phyloP scores from a whole-genome alignment of 2,888 invertebrate genomes.

The Cylindroiulus punctatus region DNA sequence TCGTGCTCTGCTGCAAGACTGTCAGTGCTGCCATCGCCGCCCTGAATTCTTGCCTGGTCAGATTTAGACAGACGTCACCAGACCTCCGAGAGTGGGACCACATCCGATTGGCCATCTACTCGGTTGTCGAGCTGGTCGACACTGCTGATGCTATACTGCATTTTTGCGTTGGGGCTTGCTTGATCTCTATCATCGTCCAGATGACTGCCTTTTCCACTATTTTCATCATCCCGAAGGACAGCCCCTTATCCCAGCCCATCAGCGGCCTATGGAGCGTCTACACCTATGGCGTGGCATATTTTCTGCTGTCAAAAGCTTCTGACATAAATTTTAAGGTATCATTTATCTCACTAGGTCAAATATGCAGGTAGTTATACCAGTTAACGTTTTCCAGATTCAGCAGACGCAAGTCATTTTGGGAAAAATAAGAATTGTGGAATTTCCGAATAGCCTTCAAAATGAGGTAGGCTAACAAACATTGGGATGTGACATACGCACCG shows the following conservation, averaged over 20 bases:
- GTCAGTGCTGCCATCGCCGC: not conserved
- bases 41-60: not conserved
- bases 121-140: not conserved
- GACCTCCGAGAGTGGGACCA: not conserved
- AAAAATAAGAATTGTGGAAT: not conserved
- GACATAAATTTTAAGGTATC: not conserved
- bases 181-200: conserved; percentile 4
- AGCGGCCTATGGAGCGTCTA: not conserved
- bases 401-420: not conserved
- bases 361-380: no score
- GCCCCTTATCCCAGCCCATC: not conserved
- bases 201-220: not conserved
- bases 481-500: no score
- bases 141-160: not conserved
- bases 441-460: not conserved
- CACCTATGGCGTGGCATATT: not conserved
- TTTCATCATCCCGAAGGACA: not conserved
- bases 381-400: not conserved
- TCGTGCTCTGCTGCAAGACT: not conserved
- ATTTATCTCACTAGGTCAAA: no score
- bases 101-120: conserved; percentile 9
- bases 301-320: not conserved
- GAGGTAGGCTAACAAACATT: not conserved
- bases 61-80: not conserved
- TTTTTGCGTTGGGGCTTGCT: not conserved